Evolutionary conservation across 2,888 invertebrate genomes (phyloP).

Genomic region (Scaptomyza flava): DNA sequence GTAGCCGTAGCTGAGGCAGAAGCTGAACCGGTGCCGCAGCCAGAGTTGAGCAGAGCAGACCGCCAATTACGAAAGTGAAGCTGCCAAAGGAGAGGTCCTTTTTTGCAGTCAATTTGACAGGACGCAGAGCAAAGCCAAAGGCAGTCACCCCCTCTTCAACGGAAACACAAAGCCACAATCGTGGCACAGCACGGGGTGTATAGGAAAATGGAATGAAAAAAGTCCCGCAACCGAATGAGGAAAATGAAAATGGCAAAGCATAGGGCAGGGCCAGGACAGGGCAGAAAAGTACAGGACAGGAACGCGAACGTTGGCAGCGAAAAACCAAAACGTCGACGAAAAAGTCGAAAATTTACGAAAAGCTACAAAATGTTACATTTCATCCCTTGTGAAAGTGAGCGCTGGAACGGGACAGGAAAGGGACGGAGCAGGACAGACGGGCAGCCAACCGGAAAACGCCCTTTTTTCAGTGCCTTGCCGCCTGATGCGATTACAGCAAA

Average conservation of each 20-base stretch:
- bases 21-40: conserved; percentile 13
- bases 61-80: conserved; percentile 82
- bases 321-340: conserved; percentile 73
- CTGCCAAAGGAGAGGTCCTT: conserved; percentile 81
- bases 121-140: conserved; percentile 80
- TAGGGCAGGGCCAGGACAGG: conserved; percentile 9
- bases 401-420: conserved; percentile 11
- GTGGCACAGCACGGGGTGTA: conserved; percentile 29
- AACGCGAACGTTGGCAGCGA: conserved; percentile 39
- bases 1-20: conserved; percentile 26
- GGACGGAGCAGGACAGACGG: conserved; percentile 51
- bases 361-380: conserved; percentile 81
- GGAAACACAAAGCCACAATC: conserved; percentile 56
- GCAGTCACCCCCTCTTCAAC: conserved; percentile 54
- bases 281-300: neutral
- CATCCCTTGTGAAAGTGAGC: conserved; percentile 67
- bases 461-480: conserved; percentile 71
- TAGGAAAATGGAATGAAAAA: conserved; percentile 29
- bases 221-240: conserved; percentile 47
- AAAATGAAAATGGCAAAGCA: conserved; percentile 59
- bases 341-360: conserved; percentile 80
- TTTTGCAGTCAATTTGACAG: conserved; percentile 82
- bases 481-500: conserved; percentile 79
- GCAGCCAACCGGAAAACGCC: conserved; percentile 83
- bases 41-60: conserved; percentile 70